phyloP scores from a whole-genome alignment of 64 coral and sea anemone species.

The Trachythela sp. region DNA sequence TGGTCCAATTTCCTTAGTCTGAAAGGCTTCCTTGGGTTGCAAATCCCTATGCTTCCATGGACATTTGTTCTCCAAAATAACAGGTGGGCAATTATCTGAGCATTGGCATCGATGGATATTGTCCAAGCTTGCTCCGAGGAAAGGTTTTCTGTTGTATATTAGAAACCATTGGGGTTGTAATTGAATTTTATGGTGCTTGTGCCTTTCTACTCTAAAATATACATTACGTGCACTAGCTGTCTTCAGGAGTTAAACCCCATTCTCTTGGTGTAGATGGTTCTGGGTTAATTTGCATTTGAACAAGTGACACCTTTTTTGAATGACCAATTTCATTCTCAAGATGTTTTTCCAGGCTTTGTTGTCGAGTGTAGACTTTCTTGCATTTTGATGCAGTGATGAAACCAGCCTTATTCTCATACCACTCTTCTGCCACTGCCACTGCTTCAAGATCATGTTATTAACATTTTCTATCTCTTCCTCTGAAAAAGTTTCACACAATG shows the following conservation, averaged over 20 bases:
- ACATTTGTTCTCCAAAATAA: neutral
- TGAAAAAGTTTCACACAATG: neutral
- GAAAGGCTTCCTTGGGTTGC: conserved; percentile 13
- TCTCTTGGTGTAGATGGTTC: neutral
- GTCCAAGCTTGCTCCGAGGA: neutral
- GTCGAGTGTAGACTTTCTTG: neutral
- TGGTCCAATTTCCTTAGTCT: neutral
- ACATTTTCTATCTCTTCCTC: neutral
- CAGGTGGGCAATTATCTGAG: neutral
- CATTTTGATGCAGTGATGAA: conserved; percentile 6
- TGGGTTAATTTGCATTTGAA: neutral
- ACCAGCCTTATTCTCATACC: neutral
- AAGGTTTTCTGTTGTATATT: neutral
- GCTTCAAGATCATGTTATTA: neutral
- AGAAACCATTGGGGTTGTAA: neutral
- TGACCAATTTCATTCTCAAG: neutral
- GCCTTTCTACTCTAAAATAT: neutral
- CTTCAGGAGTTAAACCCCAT: neutral
- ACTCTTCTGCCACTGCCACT: neutral
- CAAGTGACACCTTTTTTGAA: neutral
- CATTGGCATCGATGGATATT: neutral
- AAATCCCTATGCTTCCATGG: neutral
- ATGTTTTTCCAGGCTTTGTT: neutral
- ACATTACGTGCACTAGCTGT: neutral
- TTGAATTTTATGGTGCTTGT: neutral